These are phyloP conservation scores for Ectemnius cavifrons DNA, from an alignment of 2,888 invertebrate species.

Conservation along the genomic window DNA sequence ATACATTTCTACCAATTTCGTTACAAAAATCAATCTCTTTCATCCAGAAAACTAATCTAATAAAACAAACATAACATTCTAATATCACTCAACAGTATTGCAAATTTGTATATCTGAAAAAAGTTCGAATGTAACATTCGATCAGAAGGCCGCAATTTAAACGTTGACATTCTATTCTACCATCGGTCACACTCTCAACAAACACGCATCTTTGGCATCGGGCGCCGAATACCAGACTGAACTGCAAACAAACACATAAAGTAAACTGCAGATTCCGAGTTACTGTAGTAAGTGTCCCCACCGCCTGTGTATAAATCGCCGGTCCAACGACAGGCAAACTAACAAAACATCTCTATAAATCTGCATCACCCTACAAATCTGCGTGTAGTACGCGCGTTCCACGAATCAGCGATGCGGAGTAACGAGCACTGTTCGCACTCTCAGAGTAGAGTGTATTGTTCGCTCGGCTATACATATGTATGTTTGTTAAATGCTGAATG, in stretches of 20 bases:
- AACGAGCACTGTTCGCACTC: no score
- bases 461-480: no score
- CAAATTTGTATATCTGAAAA: no score
- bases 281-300: conserved; percentile 1
- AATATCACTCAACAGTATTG: no score
- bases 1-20: no score
- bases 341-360: conserved; percentile 5
- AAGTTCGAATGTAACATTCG: no score
- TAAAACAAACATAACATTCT: no score
- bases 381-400: neutral
- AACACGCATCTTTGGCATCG: neutral
- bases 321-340: neutral
- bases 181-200: neutral
- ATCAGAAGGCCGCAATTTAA: neutral
- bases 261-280: neutral
- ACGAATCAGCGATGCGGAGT: no score
- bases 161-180: neutral
- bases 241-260: neutral
- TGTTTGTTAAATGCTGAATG: no score
- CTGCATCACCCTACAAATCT: neutral
- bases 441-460: no score
- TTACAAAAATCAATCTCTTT: no score
- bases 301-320: neutral
- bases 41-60: no score
- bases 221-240: neutral